Conservation (phyloP, 2,797 vertebrate species). For the Periparus ater region DNA sequence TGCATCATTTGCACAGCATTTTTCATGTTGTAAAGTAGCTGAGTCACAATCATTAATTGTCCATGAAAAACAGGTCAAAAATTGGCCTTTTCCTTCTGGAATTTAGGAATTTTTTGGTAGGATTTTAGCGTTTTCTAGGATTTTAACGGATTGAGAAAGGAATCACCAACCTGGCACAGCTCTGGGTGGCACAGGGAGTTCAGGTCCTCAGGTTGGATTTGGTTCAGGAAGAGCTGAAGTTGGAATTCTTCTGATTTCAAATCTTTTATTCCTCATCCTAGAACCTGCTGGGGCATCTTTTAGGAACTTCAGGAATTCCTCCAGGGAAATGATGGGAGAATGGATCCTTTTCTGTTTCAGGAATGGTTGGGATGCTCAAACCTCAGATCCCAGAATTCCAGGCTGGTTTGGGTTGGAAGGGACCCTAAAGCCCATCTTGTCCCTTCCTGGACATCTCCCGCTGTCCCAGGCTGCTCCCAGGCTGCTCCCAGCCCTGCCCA, state of each 20-base stretch:
- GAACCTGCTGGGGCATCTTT: background rate
- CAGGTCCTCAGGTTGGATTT: background rate
- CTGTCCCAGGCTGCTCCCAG: background rate
- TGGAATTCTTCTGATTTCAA: background rate
- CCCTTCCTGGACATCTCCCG: background rate
- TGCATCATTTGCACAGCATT: background rate
- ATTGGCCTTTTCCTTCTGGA: background rate
- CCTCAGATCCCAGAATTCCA: background rate
- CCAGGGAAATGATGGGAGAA: background rate
- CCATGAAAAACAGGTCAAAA: background rate
- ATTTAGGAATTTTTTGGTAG: fast-evolving
- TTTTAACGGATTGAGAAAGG: background rate
- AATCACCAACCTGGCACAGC: background rate
- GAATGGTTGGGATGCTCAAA: background rate
- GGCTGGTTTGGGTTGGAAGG: background rate
- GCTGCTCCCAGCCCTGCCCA: background rate
- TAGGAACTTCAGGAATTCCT: background rate
- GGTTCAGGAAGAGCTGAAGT: background rate
- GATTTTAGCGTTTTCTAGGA: background rate
- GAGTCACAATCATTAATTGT: background rate
- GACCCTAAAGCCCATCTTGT: too few relatives aligned
- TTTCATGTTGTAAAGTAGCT: background rate
- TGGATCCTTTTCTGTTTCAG: fast-evolving
- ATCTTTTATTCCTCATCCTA: background rate
- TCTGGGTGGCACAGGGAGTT: fast-evolving